Conservation (phyloP, 2,888 invertebrate species). For the Agrotis segetum region DNA sequence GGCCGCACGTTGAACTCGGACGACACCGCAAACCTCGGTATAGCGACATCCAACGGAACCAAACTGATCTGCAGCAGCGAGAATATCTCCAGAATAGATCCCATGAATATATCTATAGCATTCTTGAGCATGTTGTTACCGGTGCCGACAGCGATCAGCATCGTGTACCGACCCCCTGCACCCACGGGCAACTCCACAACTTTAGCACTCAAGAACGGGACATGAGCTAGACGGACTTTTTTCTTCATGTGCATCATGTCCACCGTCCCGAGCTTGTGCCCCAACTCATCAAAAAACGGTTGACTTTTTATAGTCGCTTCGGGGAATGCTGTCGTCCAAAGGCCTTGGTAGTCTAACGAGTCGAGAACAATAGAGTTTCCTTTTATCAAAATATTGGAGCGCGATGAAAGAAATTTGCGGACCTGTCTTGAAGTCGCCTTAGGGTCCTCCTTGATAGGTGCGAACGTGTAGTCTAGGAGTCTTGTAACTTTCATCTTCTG, state of each 20-base stretch:
- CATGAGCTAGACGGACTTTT: slow-evolving; percentile 63
- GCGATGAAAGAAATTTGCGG: slow-evolving; percentile 37
- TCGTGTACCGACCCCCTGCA: slow-evolving; percentile 63
- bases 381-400: slow-evolving; percentile 39
- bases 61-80: slow-evolving; percentile 61
- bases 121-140: slow-evolving; percentile 51
- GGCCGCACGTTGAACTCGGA: slow-evolving; percentile 65
- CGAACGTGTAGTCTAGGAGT: slow-evolving; percentile 43
- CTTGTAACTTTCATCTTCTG: slow-evolving; percentile 17
- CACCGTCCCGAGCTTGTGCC: slow-evolving; percentile 62
- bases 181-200: slow-evolving; percentile 72
- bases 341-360: slow-evolving; percentile 64
- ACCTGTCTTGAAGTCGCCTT: slow-evolving; percentile 37
- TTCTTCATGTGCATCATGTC: slow-evolving; percentile 68
- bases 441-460: slow-evolving; percentile 54
- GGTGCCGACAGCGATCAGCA: slow-evolving; percentile 65
- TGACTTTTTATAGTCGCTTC: slow-evolving; percentile 54
- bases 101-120: slow-evolving; percentile 58
- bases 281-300: slow-evolving; percentile 69
- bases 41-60: slow-evolving; percentile 67
- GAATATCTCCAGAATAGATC: slow-evolving; percentile 63
- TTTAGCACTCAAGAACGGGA: slow-evolving; percentile 66
- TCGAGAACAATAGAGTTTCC: slow-evolving; percentile 68
- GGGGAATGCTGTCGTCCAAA: slow-evolving; percentile 69
- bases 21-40: slow-evolving; percentile 67